Conservation (phyloP, 2,888 invertebrate genomes). For the Nebria salina region DNA sequence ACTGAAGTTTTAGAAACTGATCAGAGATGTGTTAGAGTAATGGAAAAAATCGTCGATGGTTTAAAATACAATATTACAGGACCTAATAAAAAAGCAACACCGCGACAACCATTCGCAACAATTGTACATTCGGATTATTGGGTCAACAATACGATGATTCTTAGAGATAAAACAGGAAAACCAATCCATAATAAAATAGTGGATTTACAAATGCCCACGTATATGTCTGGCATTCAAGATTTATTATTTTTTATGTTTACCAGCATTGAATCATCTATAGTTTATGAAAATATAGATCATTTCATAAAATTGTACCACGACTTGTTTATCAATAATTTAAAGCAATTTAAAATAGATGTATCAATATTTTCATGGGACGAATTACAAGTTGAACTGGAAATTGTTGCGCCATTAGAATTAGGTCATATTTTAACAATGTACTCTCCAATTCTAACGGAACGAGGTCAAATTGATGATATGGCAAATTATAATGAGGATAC, state of each 20-base stretch:
- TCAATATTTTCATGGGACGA: conserved; percentile 60
- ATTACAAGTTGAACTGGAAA: conserved; percentile 62
- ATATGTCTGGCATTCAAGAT: conserved; percentile 66
- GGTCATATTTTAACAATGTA: conserved; percentile 65
- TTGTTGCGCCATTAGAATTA: conserved; percentile 61
- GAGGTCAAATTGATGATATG: conserved; percentile 62
- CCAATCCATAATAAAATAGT: conserved; percentile 67
- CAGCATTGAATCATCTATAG: conserved; percentile 63
- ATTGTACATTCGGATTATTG: conserved; percentile 69
- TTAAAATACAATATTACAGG: conserved; percentile 49
- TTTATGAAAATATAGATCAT: conserved; percentile 63
- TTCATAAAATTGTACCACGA: conserved; percentile 67
- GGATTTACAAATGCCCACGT: conserved; percentile 69
- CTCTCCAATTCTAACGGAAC: conserved; percentile 64
- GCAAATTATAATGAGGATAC: conserved; percentile 62
- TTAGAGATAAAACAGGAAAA: conserved; percentile 60
- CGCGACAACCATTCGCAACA: conserved; percentile 64
- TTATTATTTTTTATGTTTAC: conserved; percentile 67
- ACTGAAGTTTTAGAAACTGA: conserved; percentile 48
- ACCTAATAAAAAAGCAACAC: conserved; percentile 53
- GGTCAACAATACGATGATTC: conserved; percentile 70
- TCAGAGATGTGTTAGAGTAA: conserved; percentile 48
- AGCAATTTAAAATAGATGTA: conserved; percentile 58
- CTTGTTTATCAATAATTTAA: conserved; percentile 62
- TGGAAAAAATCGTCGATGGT: conserved; percentile 40